Conservation (phyloP, 2,113 vertebrate genomes). For the Alethe castanea region DNA sequence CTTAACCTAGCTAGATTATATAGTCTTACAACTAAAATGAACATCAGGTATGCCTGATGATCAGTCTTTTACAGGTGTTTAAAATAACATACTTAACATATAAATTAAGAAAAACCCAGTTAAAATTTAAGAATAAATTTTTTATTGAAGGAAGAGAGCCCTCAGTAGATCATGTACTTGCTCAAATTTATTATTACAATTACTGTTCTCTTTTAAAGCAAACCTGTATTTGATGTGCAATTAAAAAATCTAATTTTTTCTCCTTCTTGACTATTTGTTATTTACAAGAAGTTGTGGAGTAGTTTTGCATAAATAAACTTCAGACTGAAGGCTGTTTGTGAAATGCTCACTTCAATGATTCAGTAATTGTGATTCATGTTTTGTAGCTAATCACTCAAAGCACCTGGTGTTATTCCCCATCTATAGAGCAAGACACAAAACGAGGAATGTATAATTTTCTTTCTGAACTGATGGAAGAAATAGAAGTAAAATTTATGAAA, state of each 20-base stretch:
- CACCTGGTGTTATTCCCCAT: neutral
- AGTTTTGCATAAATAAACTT: conserved; percentile 11
- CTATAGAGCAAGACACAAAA: neutral
- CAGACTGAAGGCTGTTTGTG: neutral
- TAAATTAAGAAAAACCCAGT: neutral
- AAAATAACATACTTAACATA: neutral
- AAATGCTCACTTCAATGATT: neutral
- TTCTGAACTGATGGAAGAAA: neutral
- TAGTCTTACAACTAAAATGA: conserved; percentile 22
- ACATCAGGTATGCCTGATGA: conserved; percentile 12
- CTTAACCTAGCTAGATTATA: neutral
- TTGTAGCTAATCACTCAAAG: neutral
- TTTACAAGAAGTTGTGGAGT: neutral
- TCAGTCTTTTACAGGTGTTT: conserved; percentile 25
- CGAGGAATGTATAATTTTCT: neutral
- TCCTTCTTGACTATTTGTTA: neutral
- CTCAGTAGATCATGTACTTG: neutral
- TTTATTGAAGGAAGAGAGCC: neutral
- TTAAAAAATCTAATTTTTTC: neutral
- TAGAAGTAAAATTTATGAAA: neutral
- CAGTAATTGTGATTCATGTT: neutral
- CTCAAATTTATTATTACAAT: neutral
- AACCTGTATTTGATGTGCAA: neutral
- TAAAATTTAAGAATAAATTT: neutral
- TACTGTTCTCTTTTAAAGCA: neutral